Base-by-base conservation (phyloP, 1,140 invertebrate genomes). In the Agrilus planipennis region DNA sequence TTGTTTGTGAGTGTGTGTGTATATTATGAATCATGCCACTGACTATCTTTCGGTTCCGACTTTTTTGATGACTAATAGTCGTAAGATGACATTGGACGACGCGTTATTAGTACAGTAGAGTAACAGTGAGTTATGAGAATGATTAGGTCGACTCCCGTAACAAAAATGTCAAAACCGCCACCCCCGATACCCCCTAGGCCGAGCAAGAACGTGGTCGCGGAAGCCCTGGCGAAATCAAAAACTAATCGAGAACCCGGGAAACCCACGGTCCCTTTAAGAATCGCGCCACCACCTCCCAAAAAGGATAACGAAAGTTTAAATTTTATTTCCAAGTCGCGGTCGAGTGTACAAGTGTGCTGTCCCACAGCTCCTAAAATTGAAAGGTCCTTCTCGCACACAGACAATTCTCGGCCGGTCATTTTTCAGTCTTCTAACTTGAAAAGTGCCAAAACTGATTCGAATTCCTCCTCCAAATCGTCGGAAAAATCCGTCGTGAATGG, bases 141-240 rank as follows among this genome's bases (percentile, higher is more conserved):
- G 44, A 58, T 58, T 52, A 43, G 54, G 34, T 48, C 55, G 25
- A 57, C 41, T 30, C 32, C 46, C 4, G 27, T 34, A 4, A 42
- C 44, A 15, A 50, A 50, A 19, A 43, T 50, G 34, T 37, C 34
- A 10, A 58, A 58, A 51, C 73, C 76, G 41, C 77, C 78, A 27
- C 78, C 79, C 30, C 79, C 79, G 39, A 77, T 81, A 31, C 79
- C 79, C n/a, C 78, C 79, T 17, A 62, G 78, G 39, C 79, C 79
- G 11, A 78, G 75, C 53, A 71, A 76, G 53, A 73, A 71, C 53
- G 64, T 79, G 50, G 74, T 79, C 22, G 75, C 75, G 2, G 77
- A 81, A 56, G 77, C 78, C 5, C 62, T 81, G 30, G 77, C 25
- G 27, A 34, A 35, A 37, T n/a, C n/a, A 34, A n/a, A 34, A 34